Base-by-base conservation (phyloP, 1,140 invertebrate genomes). In the Brachionus rubens region DNA sequence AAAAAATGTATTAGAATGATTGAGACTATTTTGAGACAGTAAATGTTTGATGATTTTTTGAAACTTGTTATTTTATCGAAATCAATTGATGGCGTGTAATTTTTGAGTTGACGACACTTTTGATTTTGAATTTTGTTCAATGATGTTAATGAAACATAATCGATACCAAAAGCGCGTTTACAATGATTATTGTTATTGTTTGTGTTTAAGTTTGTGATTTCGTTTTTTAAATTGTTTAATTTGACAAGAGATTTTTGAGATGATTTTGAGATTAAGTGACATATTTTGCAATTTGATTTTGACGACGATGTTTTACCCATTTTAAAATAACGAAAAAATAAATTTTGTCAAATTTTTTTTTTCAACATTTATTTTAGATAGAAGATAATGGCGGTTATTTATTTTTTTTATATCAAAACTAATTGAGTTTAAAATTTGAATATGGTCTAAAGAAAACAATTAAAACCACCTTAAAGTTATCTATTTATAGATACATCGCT, bases 221-320 rank as follows among this genome's bases (percentile, higher is more conserved):
- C 12, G 19, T 59, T 40, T 0, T 59, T 28, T 59, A 59, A 9
- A 33, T 36, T 36, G 12, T 59, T n/a, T 28, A 59, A 7, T 59
- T 59, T 33, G 10, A 36, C 19, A 14, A 59, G 30, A 5, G 54
- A 59, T 59, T 59, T 59, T 16, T 16, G 14, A 19, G 54, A 59
- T 9, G 54, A 59, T 59, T 59, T 59, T 1, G 28, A 28, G n/a
- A 59, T 59, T 10, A 59, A 5, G 9, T 59, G 33, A 9, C 54
- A 59, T 59, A 59, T 59, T 59, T 59, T 59, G 16, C 54, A 59
- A 3, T 59, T 59, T n/a, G n/a, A n/a, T n/a, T n/a, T n/a, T n/a
- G n/a, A n/a, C n/a, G n/a, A n/a, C n/a, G n/a, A n/a, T n/a, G n/a
- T n/a, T n/a, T n/a, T n/a, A n/a, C n/a, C n/a, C n/a, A n/a, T n/a